Percentiles rank a stretch among this genome's conserved stretches.
phyloP scores from a whole-genome alignment of 2,113 vertebrate species.

The Paramormyrops kingsleyae region DNA sequence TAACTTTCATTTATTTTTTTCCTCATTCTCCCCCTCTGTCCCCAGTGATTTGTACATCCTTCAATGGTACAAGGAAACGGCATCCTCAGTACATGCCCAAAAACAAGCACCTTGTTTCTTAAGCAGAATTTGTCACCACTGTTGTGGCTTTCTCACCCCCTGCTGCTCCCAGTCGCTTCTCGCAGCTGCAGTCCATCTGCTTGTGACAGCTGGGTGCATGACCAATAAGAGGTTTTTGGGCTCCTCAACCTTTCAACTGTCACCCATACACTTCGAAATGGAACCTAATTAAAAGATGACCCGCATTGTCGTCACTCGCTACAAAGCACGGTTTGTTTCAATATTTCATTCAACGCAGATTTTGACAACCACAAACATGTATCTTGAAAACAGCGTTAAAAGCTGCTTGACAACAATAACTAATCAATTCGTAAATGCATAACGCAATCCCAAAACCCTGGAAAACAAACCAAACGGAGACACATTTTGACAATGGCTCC shows the following conservation, averaged over 20 bases:
- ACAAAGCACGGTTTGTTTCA: background rate
- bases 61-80: background rate
- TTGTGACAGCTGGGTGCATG: background rate
- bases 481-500: background rate
- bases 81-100: background rate
- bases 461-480: background rate
- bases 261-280: background rate
- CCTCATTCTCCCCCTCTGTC: background rate
- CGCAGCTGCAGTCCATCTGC: background rate
- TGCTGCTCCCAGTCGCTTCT: background rate
- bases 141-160: background rate
- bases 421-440: background rate
- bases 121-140: background rate
- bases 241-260: constrained; percentile 4
- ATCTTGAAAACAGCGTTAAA: background rate
- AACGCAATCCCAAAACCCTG: background rate
- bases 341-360: background rate
- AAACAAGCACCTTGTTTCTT: background rate
- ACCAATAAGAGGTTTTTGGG: background rate
- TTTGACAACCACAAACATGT: background rate
- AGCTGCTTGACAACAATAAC: background rate
- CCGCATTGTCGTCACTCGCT: background rate
- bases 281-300: background rate
- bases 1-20: background rate
- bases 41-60: background rate